phyloP scores from a whole-genome alignment of 2,113 vertebrate genomes.

The Caranx melampygus region DNA sequence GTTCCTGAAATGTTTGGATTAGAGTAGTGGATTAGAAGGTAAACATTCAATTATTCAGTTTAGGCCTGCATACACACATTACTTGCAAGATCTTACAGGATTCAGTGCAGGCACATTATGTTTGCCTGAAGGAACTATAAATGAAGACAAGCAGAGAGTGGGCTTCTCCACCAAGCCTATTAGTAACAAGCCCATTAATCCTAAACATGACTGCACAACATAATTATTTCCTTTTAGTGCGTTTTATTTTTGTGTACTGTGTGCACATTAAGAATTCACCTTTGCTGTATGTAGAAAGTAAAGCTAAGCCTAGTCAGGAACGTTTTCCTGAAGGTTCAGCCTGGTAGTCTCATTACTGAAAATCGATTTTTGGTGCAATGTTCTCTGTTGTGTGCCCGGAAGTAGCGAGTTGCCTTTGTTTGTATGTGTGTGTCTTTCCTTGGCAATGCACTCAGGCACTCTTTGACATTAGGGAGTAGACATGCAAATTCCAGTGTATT shows the following conservation, averaged over 20 bases:
- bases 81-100: constrained; percentile 19
- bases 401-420: constrained; percentile 8
- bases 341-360: background rate
- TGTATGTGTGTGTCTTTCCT: constrained; percentile 7
- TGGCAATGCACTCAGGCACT: constrained; percentile 1
- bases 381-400: constrained; percentile 3
- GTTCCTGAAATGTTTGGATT: constrained; percentile 32
- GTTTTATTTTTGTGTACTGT: constrained; percentile 11
- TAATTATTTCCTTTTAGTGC: constrained; percentile 38
- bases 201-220: constrained; percentile 34
- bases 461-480: constrained; percentile 5
- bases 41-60: constrained; percentile 51
- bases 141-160: constrained; percentile 21
- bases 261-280: background rate
- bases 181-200: constrained; percentile 54
- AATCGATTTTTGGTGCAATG: background rate
- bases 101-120: constrained; percentile 33
- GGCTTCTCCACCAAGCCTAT: constrained; percentile 21
- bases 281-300: background rate
- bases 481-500: background rate
- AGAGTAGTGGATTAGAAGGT: constrained; percentile 36
- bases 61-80: constrained; percentile 35
- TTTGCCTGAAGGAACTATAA: constrained; percentile 48
- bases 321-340: background rate
- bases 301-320: background rate